Percentiles rank a stretch among this genome's conserved stretches.
Evolutionary conservation across 2,797 vertebrate genomes (phyloP).

Genomic region (Bradypus variegatus): DNA sequence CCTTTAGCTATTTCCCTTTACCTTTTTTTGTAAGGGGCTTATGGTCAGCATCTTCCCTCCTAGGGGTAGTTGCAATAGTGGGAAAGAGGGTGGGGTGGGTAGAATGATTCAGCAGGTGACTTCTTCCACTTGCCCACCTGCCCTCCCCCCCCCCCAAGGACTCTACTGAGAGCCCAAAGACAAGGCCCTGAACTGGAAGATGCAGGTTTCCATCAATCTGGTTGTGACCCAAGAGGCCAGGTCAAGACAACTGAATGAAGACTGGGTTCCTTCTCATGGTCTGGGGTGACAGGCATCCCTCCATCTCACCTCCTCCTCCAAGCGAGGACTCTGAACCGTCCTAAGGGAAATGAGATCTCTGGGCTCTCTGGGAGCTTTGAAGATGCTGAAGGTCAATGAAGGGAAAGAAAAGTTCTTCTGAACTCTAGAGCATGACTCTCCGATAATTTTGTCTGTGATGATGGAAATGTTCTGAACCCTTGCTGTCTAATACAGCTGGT

Average conservation of each 20-base stretch:
- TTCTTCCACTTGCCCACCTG: conserved; percentile 36
- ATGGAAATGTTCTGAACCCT: neutral
- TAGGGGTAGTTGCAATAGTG: neutral
- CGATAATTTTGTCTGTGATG: neutral
- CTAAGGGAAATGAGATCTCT: neutral
- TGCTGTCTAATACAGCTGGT: neutral
- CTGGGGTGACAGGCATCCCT: neutral
- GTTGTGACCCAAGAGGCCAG: neutral
- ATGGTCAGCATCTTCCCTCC: neutral
- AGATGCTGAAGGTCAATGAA: neutral
- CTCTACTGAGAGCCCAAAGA: neutral
- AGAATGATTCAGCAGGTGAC: conserved; percentile 45
- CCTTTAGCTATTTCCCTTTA: neutral
- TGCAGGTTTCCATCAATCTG: neutral
- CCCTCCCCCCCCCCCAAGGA: conserved; percentile 49
- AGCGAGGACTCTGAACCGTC: no score
- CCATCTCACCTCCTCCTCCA: neutral
- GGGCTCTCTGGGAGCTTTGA: neutral
- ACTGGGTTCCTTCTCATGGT: neutral
- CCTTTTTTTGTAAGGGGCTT: conserved; percentile 15
- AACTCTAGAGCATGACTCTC: neutral
- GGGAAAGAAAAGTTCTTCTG: neutral
- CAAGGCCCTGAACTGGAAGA: neutral
- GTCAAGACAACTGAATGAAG: neutral
- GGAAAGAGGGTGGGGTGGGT: neutral